phyloP scores from a whole-genome alignment of 1,140 invertebrate species.

The Ceratina japonica region DNA sequence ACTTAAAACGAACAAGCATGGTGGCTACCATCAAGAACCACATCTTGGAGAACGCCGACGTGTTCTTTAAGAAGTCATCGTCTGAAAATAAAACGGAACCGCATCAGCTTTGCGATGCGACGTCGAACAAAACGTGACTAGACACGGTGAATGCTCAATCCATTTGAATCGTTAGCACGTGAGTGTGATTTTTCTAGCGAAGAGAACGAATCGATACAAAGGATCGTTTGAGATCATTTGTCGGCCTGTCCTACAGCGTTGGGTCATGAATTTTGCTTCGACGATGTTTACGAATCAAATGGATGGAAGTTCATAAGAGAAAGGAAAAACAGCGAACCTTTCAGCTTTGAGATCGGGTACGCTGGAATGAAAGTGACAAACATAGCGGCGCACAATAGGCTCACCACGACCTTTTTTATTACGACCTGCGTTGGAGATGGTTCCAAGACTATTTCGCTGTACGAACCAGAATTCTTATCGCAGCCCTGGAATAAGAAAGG shows the following conservation, averaged over 20 bases:
- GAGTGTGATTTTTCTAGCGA: no score
- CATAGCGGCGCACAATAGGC: slow-evolving; percentile 83
- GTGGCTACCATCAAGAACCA: slow-evolving; percentile 90
- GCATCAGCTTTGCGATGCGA: neutral
- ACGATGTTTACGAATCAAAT: no score
- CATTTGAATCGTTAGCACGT: no score
- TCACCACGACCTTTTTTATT: slow-evolving; percentile 83
- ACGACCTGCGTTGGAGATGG: slow-evolving; percentile 84
- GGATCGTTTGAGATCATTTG: no score
- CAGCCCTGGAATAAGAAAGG: slow-evolving; percentile 31
- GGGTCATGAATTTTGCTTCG: no score
- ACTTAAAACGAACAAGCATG: slow-evolving; percentile 91
- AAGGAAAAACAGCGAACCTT: slow-evolving; percentile 75
- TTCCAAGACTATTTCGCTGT: slow-evolving; percentile 79
- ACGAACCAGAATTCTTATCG: slow-evolving; percentile 67
- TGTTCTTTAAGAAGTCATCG: slow-evolving; percentile 84
- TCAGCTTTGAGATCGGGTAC: slow-evolving; percentile 83
- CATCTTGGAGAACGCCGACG: slow-evolving; percentile 83
- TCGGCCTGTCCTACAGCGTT: no score
- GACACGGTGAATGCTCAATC: neutral
- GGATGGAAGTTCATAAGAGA: no score
- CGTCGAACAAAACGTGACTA: no score
- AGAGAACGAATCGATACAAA: no score
- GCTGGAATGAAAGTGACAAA: slow-evolving; percentile 83
- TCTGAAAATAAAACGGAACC: slow-evolving; percentile 74